Percentiles rank a stretch among this genome's conserved stretches.
Evolutionary conservation across 2,113 vertebrate genomes (phyloP).

Genomic region (Eupsittula cactorum): DNA sequence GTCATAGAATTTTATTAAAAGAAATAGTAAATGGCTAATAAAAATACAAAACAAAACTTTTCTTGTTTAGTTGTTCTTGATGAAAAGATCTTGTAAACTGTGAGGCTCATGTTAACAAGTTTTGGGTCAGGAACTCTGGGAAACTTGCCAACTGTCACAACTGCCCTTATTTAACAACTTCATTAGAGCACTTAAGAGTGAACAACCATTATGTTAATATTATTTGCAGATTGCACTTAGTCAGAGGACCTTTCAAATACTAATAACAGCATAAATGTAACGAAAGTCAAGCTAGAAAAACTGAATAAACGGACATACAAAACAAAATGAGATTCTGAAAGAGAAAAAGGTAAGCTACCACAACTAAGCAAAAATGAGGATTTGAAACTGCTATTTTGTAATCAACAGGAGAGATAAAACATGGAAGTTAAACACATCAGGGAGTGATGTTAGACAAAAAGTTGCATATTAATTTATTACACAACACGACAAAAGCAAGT

Average conservation of each 20-base stretch:
- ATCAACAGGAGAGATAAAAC: not conserved
- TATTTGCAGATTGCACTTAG: not conserved
- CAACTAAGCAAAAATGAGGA: not conserved
- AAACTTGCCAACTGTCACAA: not conserved
- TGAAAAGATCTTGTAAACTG: not conserved
- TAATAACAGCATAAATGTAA: not conserved
- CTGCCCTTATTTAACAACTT: not conserved
- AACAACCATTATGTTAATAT: not conserved
- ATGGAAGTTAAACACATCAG: not conserved
- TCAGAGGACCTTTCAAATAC: not conserved
- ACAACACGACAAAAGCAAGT: not conserved
- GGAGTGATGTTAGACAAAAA: not conserved
- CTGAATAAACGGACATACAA: not conserved
- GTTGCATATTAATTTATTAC: not conserved
- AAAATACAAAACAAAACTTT: not conserved
- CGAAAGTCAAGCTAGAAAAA: not conserved
- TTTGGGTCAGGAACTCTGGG: not conserved
- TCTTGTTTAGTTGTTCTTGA: not conserved
- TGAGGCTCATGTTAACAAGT: accelerated
- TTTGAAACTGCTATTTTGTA: not conserved
- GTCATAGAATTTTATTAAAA: not conserved
- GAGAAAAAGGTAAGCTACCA: not conserved
- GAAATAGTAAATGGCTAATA: accelerated
- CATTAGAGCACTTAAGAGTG: not conserved
- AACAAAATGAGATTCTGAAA: not conserved